Evolutionary conservation across 1,140 invertebrate genomes (phyloP), one percentile per base, ranked within the genome.

Genomic region (Lasioglossum albipes): DNA sequence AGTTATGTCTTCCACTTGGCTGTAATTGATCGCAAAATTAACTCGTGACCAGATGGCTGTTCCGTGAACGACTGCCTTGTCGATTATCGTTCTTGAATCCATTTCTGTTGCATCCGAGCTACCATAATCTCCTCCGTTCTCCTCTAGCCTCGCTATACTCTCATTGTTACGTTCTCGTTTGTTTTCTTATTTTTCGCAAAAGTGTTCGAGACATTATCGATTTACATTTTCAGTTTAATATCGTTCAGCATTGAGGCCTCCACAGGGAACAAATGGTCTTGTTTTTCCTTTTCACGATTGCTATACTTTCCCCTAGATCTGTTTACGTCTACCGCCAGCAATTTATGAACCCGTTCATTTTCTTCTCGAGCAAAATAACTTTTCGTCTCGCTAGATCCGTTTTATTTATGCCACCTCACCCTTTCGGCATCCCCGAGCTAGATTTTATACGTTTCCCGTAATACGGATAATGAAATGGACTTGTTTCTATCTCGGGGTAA

Each of bases 331-430:
- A 13, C 18, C 42, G 62, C 7, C 36, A 41, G 73, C 84, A 85
- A 83, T 90, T 91, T 90, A 91, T 85, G 87, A 52, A 81, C 57
- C 78, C 59, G 81, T 62, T 80, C 87, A 79, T 87, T 85, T 81
- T 74, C 65, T 49, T 79, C 45, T 45, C 31, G 57, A 22, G 49
- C 61, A 88, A 86, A 85, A 90, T 88, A 89, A 89, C 84, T 87
- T 91, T 88, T 90, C 86, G 86, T 88, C 72, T 79, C 78, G 62
- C 36, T 82, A 75, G 66, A 64, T 49, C 81, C 77, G 86, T 87
- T 68, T 83, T 86, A 83, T 85, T 87, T 84, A 84, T 84, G 75
- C 59, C 68, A 83, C 52, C 68, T 49, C 75, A 27, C n/a, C 71
- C 69, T 78, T 77, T 79, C 52, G 36, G n/a, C 68, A 7, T 5